Conservation (phyloP, 2,888 invertebrate species). For the Noctua pronuba region DNA sequence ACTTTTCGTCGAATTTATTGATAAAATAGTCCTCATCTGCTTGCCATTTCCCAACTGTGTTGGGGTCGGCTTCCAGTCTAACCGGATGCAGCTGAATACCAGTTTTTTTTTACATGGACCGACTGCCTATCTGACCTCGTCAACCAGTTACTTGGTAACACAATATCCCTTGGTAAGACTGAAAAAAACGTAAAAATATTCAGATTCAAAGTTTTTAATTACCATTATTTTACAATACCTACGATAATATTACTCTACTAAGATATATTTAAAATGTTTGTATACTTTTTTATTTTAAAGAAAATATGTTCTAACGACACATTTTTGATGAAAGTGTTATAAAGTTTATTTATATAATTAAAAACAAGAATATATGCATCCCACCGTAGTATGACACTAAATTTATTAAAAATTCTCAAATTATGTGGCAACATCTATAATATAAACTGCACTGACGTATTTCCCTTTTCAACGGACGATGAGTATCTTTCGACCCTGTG, state of each 20-base stretch:
- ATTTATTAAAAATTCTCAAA: background rate
- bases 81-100: background rate
- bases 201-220: slow-evolving; percentile 12
- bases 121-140: background rate
- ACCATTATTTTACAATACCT: slow-evolving; percentile 8
- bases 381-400: slow-evolving; percentile 28
- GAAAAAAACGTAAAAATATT: background rate
- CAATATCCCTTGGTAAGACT: background rate
- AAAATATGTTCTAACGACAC: slow-evolving; percentile 32
- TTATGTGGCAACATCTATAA: background rate
- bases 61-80: slow-evolving; percentile 1
- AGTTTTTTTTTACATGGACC: background rate
- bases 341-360: background rate
- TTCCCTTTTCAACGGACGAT: background rate
- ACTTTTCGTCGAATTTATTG: background rate
- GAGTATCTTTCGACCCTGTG: background rate
- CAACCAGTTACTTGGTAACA: background rate
- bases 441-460: background rate
- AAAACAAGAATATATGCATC: background rate
- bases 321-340: background rate
- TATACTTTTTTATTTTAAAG: background rate
- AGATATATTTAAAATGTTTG: background rate
- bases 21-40: background rate
- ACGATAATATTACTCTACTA: slow-evolving; percentile 23
- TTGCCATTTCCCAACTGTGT: background rate